Base-by-base conservation (phyloP, 1,140 invertebrate genomes). In the Drosophila jambulina region DNA sequence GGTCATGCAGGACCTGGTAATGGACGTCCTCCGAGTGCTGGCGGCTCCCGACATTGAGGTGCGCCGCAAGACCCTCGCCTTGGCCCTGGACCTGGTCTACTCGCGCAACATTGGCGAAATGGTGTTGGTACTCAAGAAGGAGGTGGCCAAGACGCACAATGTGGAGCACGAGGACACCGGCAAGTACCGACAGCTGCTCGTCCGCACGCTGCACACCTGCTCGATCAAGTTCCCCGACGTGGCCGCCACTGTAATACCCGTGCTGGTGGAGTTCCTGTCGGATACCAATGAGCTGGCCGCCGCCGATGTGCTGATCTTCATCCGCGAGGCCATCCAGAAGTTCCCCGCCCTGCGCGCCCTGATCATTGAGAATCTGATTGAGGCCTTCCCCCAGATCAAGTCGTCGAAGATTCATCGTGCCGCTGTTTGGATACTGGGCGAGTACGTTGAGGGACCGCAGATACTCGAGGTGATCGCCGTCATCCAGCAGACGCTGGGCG, bases 141-240 rank as follows among this genome's bases (percentile, higher is more conserved):
- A 99, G 94, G 96, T 98, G 9, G 95, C 96, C n/a, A 97, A 98
- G 93, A 98, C 98, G 7, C 95, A 97, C 84, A 97, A 97, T 83
- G 95, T 97, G 4, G 98, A 99, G 92, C 97, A 99, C 91, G 99
- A 99, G 93, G 97, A 99, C 91, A 97, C 97, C 34, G 98, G 97
- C 32, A 98, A 98, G 93, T 99, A 99, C 92, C 94, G 98, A 1
- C 99, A 99, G 93, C 94, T 99, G 48, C 94, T 99, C 17, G 99
- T 99, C 32, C 95, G 98, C 64, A 99, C 98, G 10, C 93, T 99
- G 61, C 99, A 99, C 93, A 95, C 97, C 15, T 99, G 98, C 91
- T 98, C 97, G 62, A 98, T 99, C 75, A 99, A 95, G 94, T 99
- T 99, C 94, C 98, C 99, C 4, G 99, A 99, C 93, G 98, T 99